Evolutionary conservation across 2,797 vertebrate genomes (phyloP), one percentile per base, ranked within the genome.

Genomic region (Mormyrops attenuatus): DNA sequence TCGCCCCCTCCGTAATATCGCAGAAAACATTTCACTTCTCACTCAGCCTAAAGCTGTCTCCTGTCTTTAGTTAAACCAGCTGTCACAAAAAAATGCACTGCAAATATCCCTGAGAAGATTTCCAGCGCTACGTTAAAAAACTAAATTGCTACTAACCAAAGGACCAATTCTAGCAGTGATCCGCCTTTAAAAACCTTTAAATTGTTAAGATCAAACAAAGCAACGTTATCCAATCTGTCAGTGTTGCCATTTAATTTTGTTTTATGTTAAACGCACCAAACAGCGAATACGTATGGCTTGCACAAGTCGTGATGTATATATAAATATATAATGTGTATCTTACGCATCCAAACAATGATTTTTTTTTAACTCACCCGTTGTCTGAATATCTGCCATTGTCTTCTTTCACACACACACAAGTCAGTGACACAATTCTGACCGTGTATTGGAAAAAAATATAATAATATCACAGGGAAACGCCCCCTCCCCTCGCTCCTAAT

Each of bases 391-490:
- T 86, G 89, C 89, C 89, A 87, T 89, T 89, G 89, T 89, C 84
- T 89, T 50, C 82, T 86, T 89, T 86, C 89, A 53, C 89, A 73
- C 93, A 41, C 88, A 91, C 88, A 77, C 91, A 93, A 92, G 92
- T 91, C 94, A 94, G 93, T 93, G 93, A 89, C 89, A 91, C 90
- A 91, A 91, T 92, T 89, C 89, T 91, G 92, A 88, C 92, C 85
- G 92, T 85, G 92, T 91, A 91, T 93, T 92, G 93, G 90, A 90
- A 93, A 92, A 93, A 93, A 93, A 94, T 94, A 90, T 94, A 94
- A 93, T 94, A 95, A 95, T 94, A 94, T 93, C 93, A 89, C 90
- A 92, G 94, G 92, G 94, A 93, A 93, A 95, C 94, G 95, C 95
- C 95, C 95, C 95, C 94, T 94, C 91, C 89, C 69, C 90, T 90